These are phyloP conservation scores for Arctocebus calabarensis DNA, from an alignment of 2,797 vertebrate species.

Conservation along the genomic window DNA sequence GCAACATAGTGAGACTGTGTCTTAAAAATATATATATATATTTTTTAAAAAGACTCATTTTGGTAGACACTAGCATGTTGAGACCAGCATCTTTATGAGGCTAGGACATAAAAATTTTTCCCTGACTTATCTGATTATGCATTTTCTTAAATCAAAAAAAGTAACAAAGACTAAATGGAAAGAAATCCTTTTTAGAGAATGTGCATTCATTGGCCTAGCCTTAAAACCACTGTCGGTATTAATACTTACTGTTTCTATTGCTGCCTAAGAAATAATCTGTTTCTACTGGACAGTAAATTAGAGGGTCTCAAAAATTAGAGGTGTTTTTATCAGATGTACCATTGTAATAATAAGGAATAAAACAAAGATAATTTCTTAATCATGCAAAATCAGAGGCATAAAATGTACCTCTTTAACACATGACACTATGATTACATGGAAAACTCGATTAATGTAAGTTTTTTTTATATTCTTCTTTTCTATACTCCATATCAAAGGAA, in stretches of 20 bases:
- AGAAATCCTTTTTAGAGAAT: neutral
- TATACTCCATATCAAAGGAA: neutral
- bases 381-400: neutral
- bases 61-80: fast-evolving
- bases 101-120: neutral
- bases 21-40: too few relatives aligned
- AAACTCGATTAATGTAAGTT: neutral
- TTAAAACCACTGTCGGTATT: neutral
- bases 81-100: neutral
- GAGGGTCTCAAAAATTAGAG: neutral
- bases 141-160: neutral
- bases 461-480: neutral
- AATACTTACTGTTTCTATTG: neutral
- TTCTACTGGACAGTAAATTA: neutral
- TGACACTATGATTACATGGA: neutral
- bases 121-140: neutral
- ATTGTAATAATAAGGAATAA: neutral
- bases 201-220: neutral
- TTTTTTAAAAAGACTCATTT: neutral
- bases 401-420: neutral
- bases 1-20: too few relatives aligned
- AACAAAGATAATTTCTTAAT: neutral
- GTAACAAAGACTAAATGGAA: neutral
- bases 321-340: neutral
- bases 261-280: neutral